Conservation (phyloP, 1,140 invertebrate genomes). For the Spodoptera litura region DNA sequence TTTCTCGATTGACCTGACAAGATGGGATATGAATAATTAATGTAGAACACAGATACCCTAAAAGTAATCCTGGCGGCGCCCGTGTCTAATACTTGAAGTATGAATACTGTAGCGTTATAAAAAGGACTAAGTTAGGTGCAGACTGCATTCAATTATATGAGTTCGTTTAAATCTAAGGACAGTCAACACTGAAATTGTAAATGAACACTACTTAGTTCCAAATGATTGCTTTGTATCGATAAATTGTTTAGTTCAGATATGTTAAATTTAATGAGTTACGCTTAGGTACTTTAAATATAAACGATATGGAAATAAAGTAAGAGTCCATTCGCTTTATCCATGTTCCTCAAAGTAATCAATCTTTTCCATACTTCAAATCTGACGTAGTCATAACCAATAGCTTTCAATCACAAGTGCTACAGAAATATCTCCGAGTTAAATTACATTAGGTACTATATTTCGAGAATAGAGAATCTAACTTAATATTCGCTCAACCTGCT, state of each 20-base stretch:
- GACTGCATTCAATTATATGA: neutral
- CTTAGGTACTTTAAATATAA: neutral
- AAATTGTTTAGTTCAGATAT: conserved; percentile 37
- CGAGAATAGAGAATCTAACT: neutral
- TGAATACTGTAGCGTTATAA: conserved; percentile 32
- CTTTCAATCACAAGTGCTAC: conserved; percentile 24
- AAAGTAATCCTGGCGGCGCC: too few species aligned
- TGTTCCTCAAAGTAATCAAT: conserved; percentile 1
- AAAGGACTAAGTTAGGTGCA: neutral
- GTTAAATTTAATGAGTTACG: conserved; percentile 26
- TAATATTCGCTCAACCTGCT: neutral
- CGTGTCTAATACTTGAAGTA: conserved; percentile 39
- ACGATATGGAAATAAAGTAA: conserved; percentile 35
- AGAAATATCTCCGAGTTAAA: conserved; percentile 6
- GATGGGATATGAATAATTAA: too few species aligned
- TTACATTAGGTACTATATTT: neutral
- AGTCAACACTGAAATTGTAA: conserved; percentile 19
- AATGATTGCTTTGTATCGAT: conserved; percentile 37
- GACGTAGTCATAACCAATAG: neutral
- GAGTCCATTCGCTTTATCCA: neutral
- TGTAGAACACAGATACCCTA: too few species aligned
- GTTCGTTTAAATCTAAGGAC: conserved; percentile 20
- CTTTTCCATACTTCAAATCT: neutral
- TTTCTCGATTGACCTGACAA: too few species aligned
- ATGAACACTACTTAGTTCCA: conserved; percentile 10